Base-by-base conservation (phyloP, 2,797 vertebrate species). In the Danio jaintianensis region DNA sequence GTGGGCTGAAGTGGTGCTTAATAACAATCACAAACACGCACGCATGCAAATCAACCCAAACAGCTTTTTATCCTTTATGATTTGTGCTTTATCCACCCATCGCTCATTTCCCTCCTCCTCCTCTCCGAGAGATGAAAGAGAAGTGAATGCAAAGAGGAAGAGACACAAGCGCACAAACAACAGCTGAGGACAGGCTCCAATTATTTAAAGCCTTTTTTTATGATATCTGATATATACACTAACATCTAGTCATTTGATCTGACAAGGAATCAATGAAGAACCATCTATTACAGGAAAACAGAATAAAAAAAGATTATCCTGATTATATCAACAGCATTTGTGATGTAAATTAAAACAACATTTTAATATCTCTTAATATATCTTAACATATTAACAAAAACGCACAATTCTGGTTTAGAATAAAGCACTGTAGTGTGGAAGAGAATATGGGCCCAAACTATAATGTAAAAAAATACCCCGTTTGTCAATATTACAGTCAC, bases 21-120 rank as follows among this genome's bases (percentile, higher is more conserved):
- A 72, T 48, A 82, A 59, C 52, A 58, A 66, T 63, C 74, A 78
- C 75, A 69, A 64, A 68, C 79, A 75, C 52, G 5, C 61, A 40
- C 52, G 55, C 68, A 82, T 76, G 66, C 59, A 58, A 70, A 82
- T 77, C 8, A 77, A 55, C 22, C 6, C 48, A 47, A 59, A 70
- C 20, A 7, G 63, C 29, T 75, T 75, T 66, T 72, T 29, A 73
- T 63, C 59, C 6, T 45, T 22, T 9, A 22, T 55, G 29, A 42
- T 40, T 52, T 38, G 29, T 11, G 36, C 20, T 48, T 38, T 47
- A 15, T 48, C 2, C 9, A 1, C 40, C 29, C 8, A 40, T 70
- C 66, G 20, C 76, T 72, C 69, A 58, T 29, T 55, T 42, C 7
- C 59, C n/a, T 45, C 61, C 11, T 45, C 61, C 11, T 68, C 45